Base-by-base conservation (phyloP, 1,140 invertebrate genomes). In the Bombus waltoni region DNA sequence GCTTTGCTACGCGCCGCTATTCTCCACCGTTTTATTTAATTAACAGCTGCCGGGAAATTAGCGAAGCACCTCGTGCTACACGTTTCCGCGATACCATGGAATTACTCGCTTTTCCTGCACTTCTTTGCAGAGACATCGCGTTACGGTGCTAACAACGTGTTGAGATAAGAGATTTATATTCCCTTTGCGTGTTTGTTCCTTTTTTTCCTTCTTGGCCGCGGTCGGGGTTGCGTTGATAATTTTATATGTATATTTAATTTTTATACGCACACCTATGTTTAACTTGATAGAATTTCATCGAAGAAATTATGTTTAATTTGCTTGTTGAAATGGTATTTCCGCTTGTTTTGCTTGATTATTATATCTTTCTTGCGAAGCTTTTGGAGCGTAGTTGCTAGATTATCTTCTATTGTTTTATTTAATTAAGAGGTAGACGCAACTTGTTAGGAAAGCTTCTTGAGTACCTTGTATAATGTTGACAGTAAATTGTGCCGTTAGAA, bases 21-120 rank as follows among this genome's bases (percentile, higher is more conserved):
- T 66, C 70, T 47, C 47, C 32, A 18, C 83, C 77, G 77, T 85
- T 80, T 85, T 71, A 85, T 85, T 85, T 59, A 85, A 85, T 85
- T 80, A 85, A 85, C 76, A 80, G 57, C 40, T 59, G 68, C 40
- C 57, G 18, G 68, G 68, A 72, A 85, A 85, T 85, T 85, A 80
- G 83, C 53, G 32, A 18, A 3, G 6, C 70, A 18, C 22, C 82
- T 10, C 65, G 74, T 59, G n/a, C 75, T 44, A 84, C 25, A 44
- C 35, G 66, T 71, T 62, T 59, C 38, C 65, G 40, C 66, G 82
- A 70, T 83, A 76, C 65, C 42, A 15, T 28, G 10, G 11, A 53
- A 47, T 28, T 53, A 68, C 44, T 35, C 42, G 32, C n/a, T 53
- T 35, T 18, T 44, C 42, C 22, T 57, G 3, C 1, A 9, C 5